Evolutionary conservation across 2,888 invertebrate species (phyloP).

Genomic region (Mycogona germanica): DNA sequence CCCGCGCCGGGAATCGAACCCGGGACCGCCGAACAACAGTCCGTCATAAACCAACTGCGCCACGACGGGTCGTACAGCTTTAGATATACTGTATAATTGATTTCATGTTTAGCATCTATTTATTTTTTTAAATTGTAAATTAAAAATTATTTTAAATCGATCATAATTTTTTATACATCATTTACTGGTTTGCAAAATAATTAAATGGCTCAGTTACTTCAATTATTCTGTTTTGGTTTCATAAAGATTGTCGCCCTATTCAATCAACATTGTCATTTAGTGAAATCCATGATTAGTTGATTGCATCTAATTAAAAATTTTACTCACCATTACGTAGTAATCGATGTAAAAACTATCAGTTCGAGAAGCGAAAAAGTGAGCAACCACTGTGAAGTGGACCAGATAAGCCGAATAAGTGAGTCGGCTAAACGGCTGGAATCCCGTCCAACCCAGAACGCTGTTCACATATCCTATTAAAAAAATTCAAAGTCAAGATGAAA

Average conservation of each 20-base stretch:
- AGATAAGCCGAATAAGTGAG: conserved; percentile 9
- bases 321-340: conserved; percentile 6
- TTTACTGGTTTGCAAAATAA: not conserved
- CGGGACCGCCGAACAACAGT: too few species aligned
- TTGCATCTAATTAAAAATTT: not conserved
- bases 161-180: not conserved
- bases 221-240: too few species aligned
- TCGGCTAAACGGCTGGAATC: conserved; percentile 9
- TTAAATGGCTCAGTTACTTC: too few species aligned
- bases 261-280: too few species aligned
- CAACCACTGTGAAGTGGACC: conserved; percentile 11
- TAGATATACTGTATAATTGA: too few species aligned
- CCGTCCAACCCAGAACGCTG: conserved; percentile 7
- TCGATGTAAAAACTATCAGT: conserved; percentile 7
- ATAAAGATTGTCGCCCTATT: too few species aligned
- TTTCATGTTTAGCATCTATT: too few species aligned
- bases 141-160: not conserved
- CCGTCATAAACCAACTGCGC: too few species aligned
- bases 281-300: too few species aligned
- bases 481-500: not conserved
- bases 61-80: too few species aligned
- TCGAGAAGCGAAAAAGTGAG: conserved; percentile 5
- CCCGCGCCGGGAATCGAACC: too few species aligned
- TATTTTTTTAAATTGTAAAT: not conserved
- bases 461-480: conserved; percentile 5